Conservation (phyloP, 2,113 vertebrate genomes). For the Ivindomyrus marchei region DNA sequence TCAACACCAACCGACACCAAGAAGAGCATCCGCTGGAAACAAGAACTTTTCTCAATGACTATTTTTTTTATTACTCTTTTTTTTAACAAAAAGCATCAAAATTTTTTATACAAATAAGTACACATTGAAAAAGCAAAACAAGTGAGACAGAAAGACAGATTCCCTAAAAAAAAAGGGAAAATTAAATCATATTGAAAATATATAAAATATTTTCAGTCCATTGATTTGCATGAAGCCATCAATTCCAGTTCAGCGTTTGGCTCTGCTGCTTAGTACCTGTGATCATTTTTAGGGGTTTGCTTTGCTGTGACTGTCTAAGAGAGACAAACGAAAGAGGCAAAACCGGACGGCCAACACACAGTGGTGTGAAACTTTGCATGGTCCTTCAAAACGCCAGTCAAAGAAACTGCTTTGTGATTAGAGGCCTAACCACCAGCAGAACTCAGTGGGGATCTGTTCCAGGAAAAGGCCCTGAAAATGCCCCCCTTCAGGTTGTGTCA, state of each 20-base stretch:
- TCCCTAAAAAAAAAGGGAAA: constrained; percentile 45
- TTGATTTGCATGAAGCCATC: constrained; percentile 26
- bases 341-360: not conserved
- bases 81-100: constrained; percentile 52
- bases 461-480: not conserved
- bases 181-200: constrained; percentile 34
- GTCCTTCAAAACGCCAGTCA: not conserved
- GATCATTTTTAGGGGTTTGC: constrained; percentile 3
- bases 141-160: constrained; percentile 26
- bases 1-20: not conserved
- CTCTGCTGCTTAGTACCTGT: constrained; percentile 11
- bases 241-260: constrained; percentile 40
- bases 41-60: not conserved
- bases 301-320: not conserved
- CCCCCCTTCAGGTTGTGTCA: not conserved
- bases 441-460: not conserved
- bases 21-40: not conserved
- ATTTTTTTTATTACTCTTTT: constrained; percentile 11
- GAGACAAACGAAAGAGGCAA: not conserved
- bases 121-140: constrained; percentile 26
- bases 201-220: constrained; percentile 38
- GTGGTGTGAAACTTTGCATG: not conserved
- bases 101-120: constrained; percentile 33
- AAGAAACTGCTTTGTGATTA: not conserved
- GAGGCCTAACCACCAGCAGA: not conserved